Base-by-base conservation (phyloP, 2,113 vertebrate genomes). In the Perca schrenkii region DNA sequence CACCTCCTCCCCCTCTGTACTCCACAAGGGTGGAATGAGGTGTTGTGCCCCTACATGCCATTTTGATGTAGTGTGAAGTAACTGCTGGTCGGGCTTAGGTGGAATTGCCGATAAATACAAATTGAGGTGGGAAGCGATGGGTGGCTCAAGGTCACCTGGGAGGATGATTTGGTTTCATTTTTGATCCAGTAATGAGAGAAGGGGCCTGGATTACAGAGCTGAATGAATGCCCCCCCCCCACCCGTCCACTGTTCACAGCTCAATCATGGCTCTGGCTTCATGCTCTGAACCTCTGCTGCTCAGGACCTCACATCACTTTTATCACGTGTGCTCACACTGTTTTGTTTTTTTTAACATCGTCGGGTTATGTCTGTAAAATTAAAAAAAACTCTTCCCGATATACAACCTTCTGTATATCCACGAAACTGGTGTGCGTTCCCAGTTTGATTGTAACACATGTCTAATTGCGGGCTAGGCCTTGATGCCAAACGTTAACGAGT, bases 51-150 rank as follows among this genome's bases (percentile, higher is more conserved):
- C 74, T 80, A 87, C 88, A 89, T 83, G 83, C 70, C 76, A 77
- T 90, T 82, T 91, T 88, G 91, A 92, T 90, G 83, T 86, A 88
- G 89, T 87, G 90, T 91, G 89, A 93, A 94, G 90, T 92, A 89
- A 90, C 83, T 79, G 78, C 85, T 36, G 82, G 78, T 71, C 67
- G 52, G 85, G 80, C 73, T 87, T 53, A 60, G 65, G 69, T 62
- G 52, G 43, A 79, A 78, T 75, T 73, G 77, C 61, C 21, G 80
- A 80, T 91, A 92, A 94, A 92, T 89, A 88, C 77, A 82, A 88
- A 91, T 87, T 86, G 81, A 80, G 68, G 65, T 22, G 61, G 56
- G 72, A 75, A 58, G 67, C 6, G 46, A 40, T 16, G 64, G 73
- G 68, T 1, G 17, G 65, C 82, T 84, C 78, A 93, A 94, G 93